These are phyloP conservation scores for Gymnothorax reevesii DNA, from an alignment of 2,797 vertebrate species.

Conservation along the genomic window DNA sequence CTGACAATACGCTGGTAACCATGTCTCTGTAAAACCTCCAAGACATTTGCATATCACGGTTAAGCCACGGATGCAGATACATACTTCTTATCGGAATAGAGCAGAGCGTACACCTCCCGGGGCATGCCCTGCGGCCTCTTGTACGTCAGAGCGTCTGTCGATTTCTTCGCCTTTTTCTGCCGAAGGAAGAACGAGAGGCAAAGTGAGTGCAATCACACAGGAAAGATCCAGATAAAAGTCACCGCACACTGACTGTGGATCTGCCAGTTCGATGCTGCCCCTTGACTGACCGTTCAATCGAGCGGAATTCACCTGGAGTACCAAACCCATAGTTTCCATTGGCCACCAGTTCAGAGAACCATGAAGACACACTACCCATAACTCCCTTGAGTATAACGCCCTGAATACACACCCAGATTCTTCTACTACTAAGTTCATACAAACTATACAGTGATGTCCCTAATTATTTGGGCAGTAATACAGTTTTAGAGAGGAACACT, in stretches of 20 bases:
- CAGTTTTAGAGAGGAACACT: too few species aligned
- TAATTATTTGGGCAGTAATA: too few species aligned
- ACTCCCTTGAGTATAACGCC: neutral
- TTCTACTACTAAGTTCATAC: neutral
- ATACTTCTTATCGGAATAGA: conserved; percentile 90
- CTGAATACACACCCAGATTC: neutral
- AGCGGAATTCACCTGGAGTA: neutral
- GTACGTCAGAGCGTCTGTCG: conserved; percentile 90
- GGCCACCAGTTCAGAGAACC: neutral
- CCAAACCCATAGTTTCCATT: neutral
- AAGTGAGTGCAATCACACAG: neutral
- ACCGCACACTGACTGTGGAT: neutral
- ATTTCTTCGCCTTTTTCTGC: conserved; percentile 69
- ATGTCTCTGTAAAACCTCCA: neutral
- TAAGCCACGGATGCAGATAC: conserved; percentile 20
- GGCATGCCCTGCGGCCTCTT: conserved; percentile 98
- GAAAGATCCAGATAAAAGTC: too few species aligned
- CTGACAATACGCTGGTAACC: neutral
- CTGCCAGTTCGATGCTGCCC: neutral
- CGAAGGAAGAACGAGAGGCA: neutral
- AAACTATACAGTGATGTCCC: too few species aligned
- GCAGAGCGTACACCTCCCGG: conserved; percentile 93
- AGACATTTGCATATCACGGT: neutral
- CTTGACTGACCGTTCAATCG: neutral
- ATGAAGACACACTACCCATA: neutral